A percentile compares a stretch with the other conserved stretches of the same genome.
These are phyloP conservation scores for Creontiades dilutus DNA, from an alignment of 2,888 invertebrate species.

Conservation along the genomic window DNA sequence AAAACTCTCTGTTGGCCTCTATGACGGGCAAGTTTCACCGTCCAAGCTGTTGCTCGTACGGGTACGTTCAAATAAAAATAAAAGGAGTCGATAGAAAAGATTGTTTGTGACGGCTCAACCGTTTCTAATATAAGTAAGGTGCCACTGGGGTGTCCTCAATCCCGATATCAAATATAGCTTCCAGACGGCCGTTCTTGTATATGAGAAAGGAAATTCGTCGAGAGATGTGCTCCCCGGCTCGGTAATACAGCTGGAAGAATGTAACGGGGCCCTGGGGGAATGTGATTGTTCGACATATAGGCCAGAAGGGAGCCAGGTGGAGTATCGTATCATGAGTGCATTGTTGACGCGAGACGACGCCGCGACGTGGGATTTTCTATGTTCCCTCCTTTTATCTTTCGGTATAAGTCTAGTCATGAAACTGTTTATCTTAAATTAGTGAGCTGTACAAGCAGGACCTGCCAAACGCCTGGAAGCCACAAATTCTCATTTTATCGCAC, in stretches of 20 bases:
- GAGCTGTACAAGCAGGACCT: no score
- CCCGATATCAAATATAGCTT: constrained; percentile 24
- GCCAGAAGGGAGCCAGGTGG: constrained; percentile 49
- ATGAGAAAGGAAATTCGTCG: constrained; percentile 27
- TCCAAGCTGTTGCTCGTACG: background rate
- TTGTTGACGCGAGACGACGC: constrained; percentile 22
- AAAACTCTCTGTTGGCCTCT: no score
- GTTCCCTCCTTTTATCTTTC: background rate
- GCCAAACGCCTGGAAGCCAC: no score
- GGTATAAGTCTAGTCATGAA: background rate
- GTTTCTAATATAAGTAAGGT: constrained; percentile 31
- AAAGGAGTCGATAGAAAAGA: background rate
- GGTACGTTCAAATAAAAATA: background rate
- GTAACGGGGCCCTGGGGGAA: constrained; percentile 56
- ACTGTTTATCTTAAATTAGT: no score
- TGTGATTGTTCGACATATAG: constrained; percentile 69
- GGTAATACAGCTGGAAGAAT: constrained; percentile 53
- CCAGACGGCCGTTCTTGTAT: constrained; percentile 22
- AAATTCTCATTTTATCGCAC: no score
- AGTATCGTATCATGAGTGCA: constrained; percentile 31
- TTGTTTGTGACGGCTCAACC: background rate
- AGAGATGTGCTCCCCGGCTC: background rate
- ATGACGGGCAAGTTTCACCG: no score
- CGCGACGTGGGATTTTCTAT: background rate
- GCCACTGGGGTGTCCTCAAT: background rate